Base-by-base conservation (phyloP, 2,888 invertebrate species). In the Cephalotes varians region DNA sequence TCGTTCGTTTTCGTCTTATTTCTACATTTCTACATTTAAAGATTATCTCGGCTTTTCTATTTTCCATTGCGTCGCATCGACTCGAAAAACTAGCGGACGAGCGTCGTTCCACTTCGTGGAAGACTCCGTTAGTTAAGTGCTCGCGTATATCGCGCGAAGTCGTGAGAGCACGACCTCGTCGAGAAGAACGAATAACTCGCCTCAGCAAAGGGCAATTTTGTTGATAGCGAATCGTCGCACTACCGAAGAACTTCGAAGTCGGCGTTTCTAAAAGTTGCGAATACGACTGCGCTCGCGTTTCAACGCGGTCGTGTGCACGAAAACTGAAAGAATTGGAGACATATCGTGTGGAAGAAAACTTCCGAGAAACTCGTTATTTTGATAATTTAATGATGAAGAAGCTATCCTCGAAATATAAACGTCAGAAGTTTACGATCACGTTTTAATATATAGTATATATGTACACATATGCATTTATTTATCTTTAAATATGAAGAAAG, bases 91-190 rank as follows among this genome's bases (percentile, higher is more conserved):
- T 77, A 64, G 69, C 69, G 56, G 65, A 72, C 51, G 65, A 58
- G 47, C 28, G 60, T 73, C 62, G 84, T 76, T 79, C 56, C 51
- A 40, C 67, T 86, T 88, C 89, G 88, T 86, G 88, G 86, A 88
- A 85, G 88, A 85, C 77, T 77, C 77, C 77, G 77, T 79, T 77
- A 77, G 62, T 85, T 81, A 76, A 88, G 67, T 76, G 80, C 40
- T 44, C 62, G 77, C 80, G 81, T 79, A 65, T 58, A 65, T 58
- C 73, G 60, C 79, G 79, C 51, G 25, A 81, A 86, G 83, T 88
- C 86, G 81, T 81, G 85, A 86, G 86, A 86, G 73, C 69, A 74
- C 81, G 64, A 82, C 60, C 83, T 88, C 84, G 85, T 82, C 86
- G 80, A 81, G 80, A 71, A 72, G 77, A 87, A 67, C 64, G 82